Conservation (phyloP, 2,113 vertebrate genomes). For the Pelvicachromis taeniatus region DNA sequence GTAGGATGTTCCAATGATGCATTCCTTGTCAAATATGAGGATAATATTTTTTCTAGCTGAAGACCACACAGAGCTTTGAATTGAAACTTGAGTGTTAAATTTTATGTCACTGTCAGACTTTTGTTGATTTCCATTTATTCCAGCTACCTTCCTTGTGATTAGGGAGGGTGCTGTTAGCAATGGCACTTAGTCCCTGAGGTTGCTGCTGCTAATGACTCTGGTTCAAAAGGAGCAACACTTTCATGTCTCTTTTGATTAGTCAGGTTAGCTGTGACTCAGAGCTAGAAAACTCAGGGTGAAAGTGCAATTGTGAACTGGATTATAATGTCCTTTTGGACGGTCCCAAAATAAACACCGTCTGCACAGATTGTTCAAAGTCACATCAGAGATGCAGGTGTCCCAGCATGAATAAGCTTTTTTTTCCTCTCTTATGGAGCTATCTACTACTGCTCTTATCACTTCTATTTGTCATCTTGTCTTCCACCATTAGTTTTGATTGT, state of each 20-base stretch:
- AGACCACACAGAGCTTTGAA: neutral
- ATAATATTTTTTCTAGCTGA: neutral
- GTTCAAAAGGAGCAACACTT: conserved; percentile 53
- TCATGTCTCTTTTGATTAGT: conserved; percentile 59
- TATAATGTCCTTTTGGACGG: conserved; percentile 15
- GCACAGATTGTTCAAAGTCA: conserved; percentile 51
- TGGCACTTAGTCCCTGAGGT: conserved; percentile 26
- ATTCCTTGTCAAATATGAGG: neutral
- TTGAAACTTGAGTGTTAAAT: neutral
- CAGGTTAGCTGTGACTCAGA: conserved; percentile 41
- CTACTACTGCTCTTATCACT: neutral
- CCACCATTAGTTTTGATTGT: neutral
- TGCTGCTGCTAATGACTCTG: conserved; percentile 45
- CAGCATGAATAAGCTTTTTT: neutral
- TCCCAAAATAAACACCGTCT: neutral
- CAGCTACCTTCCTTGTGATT: conserved; percentile 13
- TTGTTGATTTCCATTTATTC: neutral
- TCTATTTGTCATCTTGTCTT: neutral
- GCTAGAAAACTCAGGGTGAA: conserved; percentile 15
- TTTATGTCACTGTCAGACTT: neutral
- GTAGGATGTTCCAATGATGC: neutral
- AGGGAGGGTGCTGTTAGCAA: conserved; percentile 6
- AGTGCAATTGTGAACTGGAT: conserved; percentile 17
- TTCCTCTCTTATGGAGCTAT: neutral
- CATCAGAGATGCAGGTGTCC: neutral